These are phyloP conservation scores for Tychaedon coryphoeus DNA, from an alignment of 2,113 vertebrate species.

Conservation along the genomic window DNA sequence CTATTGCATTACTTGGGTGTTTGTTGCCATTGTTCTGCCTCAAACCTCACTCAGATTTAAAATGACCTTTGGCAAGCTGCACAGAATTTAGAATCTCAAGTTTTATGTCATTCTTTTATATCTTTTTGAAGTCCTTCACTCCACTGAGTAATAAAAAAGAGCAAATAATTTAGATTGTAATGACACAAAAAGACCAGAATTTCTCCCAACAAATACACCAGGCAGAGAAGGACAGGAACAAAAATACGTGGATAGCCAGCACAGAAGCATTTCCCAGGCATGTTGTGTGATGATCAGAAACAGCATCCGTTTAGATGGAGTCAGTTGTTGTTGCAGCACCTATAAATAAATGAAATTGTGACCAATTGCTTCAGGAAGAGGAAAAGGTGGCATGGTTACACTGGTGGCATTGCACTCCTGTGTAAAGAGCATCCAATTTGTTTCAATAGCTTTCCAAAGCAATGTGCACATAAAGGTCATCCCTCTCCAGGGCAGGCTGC, in stretches of 20 bases:
- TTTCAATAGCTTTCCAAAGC: not conserved
- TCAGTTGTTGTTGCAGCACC: not conserved
- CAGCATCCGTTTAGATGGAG: not conserved
- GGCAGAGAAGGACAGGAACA: not conserved
- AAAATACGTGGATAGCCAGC: not conserved
- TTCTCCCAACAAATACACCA: not conserved
- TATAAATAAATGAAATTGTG: not conserved
- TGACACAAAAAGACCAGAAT: not conserved
- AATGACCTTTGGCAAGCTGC: not conserved
- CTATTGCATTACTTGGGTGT: not conserved
- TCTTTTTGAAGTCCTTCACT: not conserved
- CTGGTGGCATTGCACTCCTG: not conserved
- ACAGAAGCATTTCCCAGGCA: not conserved
- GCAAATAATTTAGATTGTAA: not conserved
- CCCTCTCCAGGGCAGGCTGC: not conserved
- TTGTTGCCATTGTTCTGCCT: not conserved
- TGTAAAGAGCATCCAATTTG: not conserved
- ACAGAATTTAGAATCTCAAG: not conserved
- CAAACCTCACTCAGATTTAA: not conserved
- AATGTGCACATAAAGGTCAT: rapidly evolving
- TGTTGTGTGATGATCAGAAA: not conserved
- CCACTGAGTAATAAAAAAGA: not conserved
- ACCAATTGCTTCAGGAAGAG: not conserved
- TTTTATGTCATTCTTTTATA: not conserved
- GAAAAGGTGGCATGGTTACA: not conserved